Evolutionary conservation across 2,113 vertebrate genomes (phyloP), one percentile per base, ranked within the genome.

Genomic region (Opisthocomus hoazin): DNA sequence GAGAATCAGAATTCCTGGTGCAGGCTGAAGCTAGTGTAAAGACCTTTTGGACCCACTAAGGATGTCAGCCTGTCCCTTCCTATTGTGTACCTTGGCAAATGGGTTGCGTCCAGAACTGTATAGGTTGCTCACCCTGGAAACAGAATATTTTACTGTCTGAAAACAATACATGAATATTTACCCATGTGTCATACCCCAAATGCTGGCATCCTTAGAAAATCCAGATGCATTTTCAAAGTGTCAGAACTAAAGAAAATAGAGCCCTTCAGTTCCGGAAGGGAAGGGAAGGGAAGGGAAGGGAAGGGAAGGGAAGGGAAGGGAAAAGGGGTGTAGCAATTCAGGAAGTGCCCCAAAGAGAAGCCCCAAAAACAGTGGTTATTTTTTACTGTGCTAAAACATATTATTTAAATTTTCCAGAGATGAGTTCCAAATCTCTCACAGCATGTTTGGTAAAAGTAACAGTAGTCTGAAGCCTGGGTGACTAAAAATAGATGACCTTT

Each of bases 201-300:
- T n/a, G 20, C 43, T 82, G 24, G 21, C 21, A 54, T 30, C 23
- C n/a, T 87, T n/a, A 70, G 50, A 65, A 63, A 76, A 88, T 70
- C 24, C 36, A 65, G 57, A 66, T 73, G 12, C 16, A 45, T 73
- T 65, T 77, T 56, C 39, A 27, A 77, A 60, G 12, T 32, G 45
- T 58, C 50, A 43, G 22, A 74, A 57, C 6, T n/a, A 39, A 64
- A 26, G 12, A 11, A n/a, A 43, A 58, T 30, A n/a, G n/a, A n/a
- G n/a, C n/a, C n/a, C n/a, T n/a, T n/a, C n/a, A n/a, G n/a, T n/a
- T n/a, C n/a, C n/a, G n/a, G 10, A 3, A 27, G 32, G 2, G 16
- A 5, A 27, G 50, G 2, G 21, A 6, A 30, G 32, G 6, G 50
- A 3, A 8, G 12, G 4, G 27, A 3, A 21, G 24, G 10, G 19